phyloP scores from a whole-genome alignment of 2,888 invertebrate genomes.

The Unio pictorum region DNA sequence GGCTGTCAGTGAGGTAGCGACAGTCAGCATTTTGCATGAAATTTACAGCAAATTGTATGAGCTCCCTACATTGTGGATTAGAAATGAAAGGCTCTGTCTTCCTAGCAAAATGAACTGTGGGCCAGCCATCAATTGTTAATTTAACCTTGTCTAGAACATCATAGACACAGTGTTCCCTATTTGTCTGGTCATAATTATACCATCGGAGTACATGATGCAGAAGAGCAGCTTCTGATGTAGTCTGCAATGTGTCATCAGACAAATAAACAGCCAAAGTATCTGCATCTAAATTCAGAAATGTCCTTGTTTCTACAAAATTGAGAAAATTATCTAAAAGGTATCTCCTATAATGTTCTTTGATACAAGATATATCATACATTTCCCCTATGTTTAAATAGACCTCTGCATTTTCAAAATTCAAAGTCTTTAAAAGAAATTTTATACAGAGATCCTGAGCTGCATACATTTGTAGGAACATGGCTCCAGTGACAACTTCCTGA shows the following conservation, averaged over 20 bases:
- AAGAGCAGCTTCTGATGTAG: slow-evolving; percentile 39
- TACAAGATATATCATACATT: slow-evolving; percentile 31
- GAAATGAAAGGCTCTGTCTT: slow-evolving; percentile 29
- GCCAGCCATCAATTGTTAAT: slow-evolving; percentile 30
- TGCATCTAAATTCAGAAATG: slow-evolving; percentile 38
- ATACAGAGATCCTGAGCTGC: slow-evolving; percentile 36
- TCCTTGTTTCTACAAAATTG: slow-evolving; percentile 38
- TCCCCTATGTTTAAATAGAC: slow-evolving; percentile 42
- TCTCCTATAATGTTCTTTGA: slow-evolving; percentile 39
- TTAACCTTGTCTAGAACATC: slow-evolving; percentile 40
- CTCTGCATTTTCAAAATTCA: slow-evolving; percentile 47
- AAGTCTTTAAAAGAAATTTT: slow-evolving; percentile 34
- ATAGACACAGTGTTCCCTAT: slow-evolving; percentile 25
- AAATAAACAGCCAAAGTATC: slow-evolving; percentile 38
- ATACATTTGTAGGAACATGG: slow-evolving; percentile 42
- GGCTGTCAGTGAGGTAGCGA: slow-evolving; percentile 25
- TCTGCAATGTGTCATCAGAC: slow-evolving; percentile 35
- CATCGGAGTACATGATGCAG: slow-evolving; percentile 39
- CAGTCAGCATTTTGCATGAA: slow-evolving; percentile 32
- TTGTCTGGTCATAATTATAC: slow-evolving; percentile 37
- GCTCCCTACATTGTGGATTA: slow-evolving; percentile 27
- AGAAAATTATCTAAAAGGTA: slow-evolving; percentile 42
- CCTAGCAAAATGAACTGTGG: slow-evolving; percentile 27
- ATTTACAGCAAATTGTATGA: slow-evolving; percentile 25
- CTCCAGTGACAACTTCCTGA: slow-evolving; percentile 36